Evolutionary conservation across 2,888 invertebrate genomes (phyloP).

Genomic region (Dryomyza anilis): DNA sequence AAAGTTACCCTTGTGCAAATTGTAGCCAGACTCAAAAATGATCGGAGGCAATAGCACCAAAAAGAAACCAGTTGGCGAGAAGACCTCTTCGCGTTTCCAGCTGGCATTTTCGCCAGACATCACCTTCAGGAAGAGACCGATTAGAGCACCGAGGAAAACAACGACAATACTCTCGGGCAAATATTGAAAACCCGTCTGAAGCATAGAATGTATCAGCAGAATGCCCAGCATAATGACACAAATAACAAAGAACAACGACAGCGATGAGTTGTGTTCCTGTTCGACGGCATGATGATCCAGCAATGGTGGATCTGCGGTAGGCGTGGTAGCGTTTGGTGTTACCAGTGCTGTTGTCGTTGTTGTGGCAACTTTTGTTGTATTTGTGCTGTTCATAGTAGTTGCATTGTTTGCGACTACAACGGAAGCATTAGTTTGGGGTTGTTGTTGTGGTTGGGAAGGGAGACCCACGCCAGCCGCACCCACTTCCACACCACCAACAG

Average conservation of each 20-base stretch:
- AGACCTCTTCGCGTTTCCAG: constrained; percentile 97
- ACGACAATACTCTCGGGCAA: constrained; percentile 97
- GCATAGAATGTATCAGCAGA: constrained; percentile 89
- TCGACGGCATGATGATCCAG: constrained; percentile 91
- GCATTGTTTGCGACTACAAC: background rate
- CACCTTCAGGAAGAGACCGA: constrained; percentile 88
- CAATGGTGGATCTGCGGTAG: constrained; percentile 76
- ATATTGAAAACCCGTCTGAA: constrained; percentile 95
- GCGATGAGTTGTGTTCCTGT: constrained; percentile 94
- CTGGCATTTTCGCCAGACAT: constrained; percentile 86
- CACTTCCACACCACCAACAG: background rate
- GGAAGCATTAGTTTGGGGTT: too few species aligned
- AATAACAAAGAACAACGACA: constrained; percentile 97
- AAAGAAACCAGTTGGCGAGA: constrained; percentile 98
- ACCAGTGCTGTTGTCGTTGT: constrained; percentile 20
- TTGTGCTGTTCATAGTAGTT: background rate
- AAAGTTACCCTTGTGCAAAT: constrained; percentile 95
- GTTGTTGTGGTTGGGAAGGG: too few species aligned
- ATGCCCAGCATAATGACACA: constrained; percentile 94
- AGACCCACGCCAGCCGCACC: background rate
- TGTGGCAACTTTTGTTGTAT: constrained; percentile 13
- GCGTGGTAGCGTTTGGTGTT: constrained; percentile 58
- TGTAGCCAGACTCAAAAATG: constrained; percentile 99
- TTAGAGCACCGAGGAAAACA: constrained; percentile 90
- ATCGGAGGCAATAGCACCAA: constrained; percentile 95